Percentiles rank a stretch among this genome's conserved stretches.
phyloP scores from a whole-genome alignment of 2,113 vertebrate species.

The Onychostruthus taczanowskii region DNA sequence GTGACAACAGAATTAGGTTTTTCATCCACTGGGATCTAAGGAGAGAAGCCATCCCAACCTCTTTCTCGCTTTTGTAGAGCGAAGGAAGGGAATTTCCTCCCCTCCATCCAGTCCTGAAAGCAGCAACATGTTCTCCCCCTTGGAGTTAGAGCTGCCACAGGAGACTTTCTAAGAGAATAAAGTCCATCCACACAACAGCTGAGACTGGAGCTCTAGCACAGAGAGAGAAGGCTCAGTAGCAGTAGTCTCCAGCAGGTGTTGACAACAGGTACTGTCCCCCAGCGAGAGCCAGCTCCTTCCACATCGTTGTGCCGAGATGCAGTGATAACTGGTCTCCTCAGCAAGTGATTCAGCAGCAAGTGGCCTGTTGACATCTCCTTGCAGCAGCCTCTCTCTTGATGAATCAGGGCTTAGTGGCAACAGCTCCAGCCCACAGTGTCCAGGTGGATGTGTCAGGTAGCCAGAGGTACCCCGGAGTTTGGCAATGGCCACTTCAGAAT shows the following conservation, averaged over 20 bases:
- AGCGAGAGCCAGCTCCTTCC: background rate
- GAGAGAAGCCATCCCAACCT: background rate
- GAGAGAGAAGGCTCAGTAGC: background rate
- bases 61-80: background rate
- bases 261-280: background rate
- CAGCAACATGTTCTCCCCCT: background rate
- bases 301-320: background rate
- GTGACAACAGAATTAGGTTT: background rate
- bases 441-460: constrained; percentile 23
- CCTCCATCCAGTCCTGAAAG: background rate
- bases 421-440: constrained; percentile 42
- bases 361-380: background rate
- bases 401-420: background rate
- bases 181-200: background rate
- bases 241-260: background rate
- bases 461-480: constrained; percentile 29
- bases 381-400: constrained; percentile 34
- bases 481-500: constrained; percentile 15
- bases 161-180: background rate
- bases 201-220: background rate
- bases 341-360: constrained; percentile 17
- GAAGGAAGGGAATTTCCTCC: background rate
- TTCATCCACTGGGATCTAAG: background rate
- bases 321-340: background rate
- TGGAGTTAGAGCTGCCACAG: background rate